phyloP scores from a whole-genome alignment of 2,888 invertebrate genomes.

The Gymnosoma rotundatum region DNA sequence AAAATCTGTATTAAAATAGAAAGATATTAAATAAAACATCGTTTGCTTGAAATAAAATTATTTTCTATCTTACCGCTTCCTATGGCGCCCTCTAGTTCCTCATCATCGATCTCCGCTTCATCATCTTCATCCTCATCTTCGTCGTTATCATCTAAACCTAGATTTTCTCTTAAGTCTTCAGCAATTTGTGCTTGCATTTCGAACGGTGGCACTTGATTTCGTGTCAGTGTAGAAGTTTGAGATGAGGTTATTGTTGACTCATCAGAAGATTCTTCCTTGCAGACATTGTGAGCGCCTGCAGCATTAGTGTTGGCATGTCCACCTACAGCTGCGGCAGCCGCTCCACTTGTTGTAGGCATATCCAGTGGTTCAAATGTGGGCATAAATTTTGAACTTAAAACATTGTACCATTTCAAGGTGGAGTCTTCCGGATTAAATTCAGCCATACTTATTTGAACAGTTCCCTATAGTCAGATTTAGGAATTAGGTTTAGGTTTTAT shows the following conservation, averaged over 20 bases:
- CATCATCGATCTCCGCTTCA: conserved; percentile 83
- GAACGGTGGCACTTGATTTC: conserved; percentile 89
- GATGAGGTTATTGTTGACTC: conserved; percentile 98
- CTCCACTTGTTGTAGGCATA: conserved; percentile 80
- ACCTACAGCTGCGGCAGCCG: conserved; percentile 76
- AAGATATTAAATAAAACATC: conserved; percentile 66
- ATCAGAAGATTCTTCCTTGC: conserved; percentile 95
- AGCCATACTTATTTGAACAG: conserved; percentile 96
- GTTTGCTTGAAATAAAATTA: neutral
- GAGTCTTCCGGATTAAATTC: conserved; percentile 95
- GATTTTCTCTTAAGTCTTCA: conserved; percentile 80
- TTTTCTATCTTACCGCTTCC: conserved; percentile 79
- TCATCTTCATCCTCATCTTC: conserved; percentile 85
- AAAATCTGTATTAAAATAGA: conserved; percentile 71
- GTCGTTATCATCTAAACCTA: conserved; percentile 83
- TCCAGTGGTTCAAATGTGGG: conserved; percentile 83
- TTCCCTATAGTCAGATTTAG: conserved; percentile 86
- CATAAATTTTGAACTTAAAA: conserved; percentile 91
- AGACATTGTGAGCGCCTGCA: conserved; percentile 71
- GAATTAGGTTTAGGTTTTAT: neutral
- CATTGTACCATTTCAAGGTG: conserved; percentile 95
- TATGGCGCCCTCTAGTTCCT: conserved; percentile 83
- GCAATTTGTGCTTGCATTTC: conserved; percentile 84
- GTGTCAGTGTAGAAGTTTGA: conserved; percentile 96
- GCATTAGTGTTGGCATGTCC: conserved; percentile 72